Evolutionary conservation across 2,113 vertebrate genomes (phyloP), one percentile per base, ranked within the genome.

Genomic region (Neofelis nebulosa): DNA sequence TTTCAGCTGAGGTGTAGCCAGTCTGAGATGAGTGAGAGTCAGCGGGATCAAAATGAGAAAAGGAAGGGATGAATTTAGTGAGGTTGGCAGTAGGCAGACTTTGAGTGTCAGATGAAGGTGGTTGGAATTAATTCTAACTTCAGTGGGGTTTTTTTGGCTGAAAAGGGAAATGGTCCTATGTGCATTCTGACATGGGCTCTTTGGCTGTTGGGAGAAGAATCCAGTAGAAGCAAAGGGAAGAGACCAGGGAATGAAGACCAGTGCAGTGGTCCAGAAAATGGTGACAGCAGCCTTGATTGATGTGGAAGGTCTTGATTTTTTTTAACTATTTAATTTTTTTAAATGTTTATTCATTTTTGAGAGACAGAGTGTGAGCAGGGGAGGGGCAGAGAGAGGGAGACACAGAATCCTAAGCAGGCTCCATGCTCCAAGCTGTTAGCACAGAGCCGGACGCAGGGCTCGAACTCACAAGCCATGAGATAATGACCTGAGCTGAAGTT

Each of bases 241-340:
- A 15, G 16, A n/a, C 55, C 6, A 29, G 36, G 33, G 23, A 29
- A 48, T 1, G 27, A 4, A 36, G 12, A 18, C 52, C 18, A 4
- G 11, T 16, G 29, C 9, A 31, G 23, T 0, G 16, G 2, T 14
- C 13, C 45, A 45, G 33, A 6, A 50, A 50, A 78, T 10, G 13
- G n/a, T 2, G 0, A 10, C 0, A 2, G 13, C 45, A 13, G 10
- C 7, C 8, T 14, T 38, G 16, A 48, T 3, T 1, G 63, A 33
- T 13, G 69, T 0, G 12, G 52, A 18, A 23, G 3, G 27, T 79
- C 13, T 45, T 71, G 61, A 6, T 52, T 78, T 31, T 33, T 13
- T 45, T 29, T 57, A 61, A 61, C 18, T 25, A 23, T 57, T 57
- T 23, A 23, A 61, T 23, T 4, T 14, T 57, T 57, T 38, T 65